A percentile compares a stretch with the other conserved stretches of the same genome.
Conservation (phyloP, 2,113 vertebrate species). For the Nansenia antarctica region DNA sequence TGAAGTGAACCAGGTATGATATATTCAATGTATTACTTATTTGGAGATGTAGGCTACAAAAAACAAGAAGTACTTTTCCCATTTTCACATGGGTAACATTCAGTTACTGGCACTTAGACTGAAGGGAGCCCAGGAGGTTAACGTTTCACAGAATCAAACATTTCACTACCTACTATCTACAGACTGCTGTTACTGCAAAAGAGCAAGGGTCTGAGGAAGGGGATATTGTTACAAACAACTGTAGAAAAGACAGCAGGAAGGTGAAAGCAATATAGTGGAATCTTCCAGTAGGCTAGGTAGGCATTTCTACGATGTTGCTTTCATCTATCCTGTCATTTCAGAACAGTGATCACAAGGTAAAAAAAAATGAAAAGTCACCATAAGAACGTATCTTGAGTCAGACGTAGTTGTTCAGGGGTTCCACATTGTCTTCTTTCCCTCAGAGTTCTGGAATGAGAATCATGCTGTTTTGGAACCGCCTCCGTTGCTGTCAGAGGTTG, state of each 20-base stretch:
- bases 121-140: not conserved
- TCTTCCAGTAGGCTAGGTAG: conserved; percentile 42
- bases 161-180: not conserved
- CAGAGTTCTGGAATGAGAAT: not conserved
- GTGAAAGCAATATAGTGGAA: conserved; percentile 50
- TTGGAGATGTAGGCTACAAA: no score
- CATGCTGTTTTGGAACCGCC: conserved; percentile 18
- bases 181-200: not conserved
- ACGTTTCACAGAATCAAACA: not conserved
- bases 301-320: conserved; percentile 57
- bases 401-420: not conserved
- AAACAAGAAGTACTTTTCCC: no score
- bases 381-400: not conserved
- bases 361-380: not conserved
- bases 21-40: not conserved
- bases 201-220: not conserved
- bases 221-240: not conserved
- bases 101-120: no score
- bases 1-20: not conserved
- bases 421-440: not conserved
- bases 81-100: no score
- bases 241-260: conserved; percentile 18
- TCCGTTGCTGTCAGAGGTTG: conserved; percentile 1
- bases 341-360: not conserved
- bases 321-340: conserved; percentile 37